Evolutionary conservation across 1,140 invertebrate species (phyloP).

Genomic region (Acromyrmex charruanus): DNA sequence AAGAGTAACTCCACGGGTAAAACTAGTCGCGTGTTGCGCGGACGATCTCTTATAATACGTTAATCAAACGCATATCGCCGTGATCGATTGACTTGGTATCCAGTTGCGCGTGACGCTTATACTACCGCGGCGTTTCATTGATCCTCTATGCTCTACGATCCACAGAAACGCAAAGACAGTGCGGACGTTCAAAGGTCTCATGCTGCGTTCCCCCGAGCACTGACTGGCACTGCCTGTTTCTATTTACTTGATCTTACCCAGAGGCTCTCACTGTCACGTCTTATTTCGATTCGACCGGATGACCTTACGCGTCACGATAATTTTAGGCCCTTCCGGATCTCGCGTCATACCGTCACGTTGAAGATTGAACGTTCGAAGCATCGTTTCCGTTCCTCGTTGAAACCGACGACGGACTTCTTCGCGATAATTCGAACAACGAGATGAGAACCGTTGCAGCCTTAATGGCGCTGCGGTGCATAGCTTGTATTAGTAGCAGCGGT

Average conservation of each 20-base stretch:
- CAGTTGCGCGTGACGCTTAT: slow-evolving; percentile 19
- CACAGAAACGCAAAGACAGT: slow-evolving; percentile 70
- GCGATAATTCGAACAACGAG: not conserved
- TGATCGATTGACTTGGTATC: slow-evolving; percentile 45
- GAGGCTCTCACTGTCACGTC: slow-evolving; percentile 62
- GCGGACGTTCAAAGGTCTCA: slow-evolving; percentile 70
- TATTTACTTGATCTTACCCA: slow-evolving; percentile 76
- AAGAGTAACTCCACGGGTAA: not conserved
- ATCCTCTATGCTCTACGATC: slow-evolving; percentile 69
- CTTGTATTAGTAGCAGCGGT: slow-evolving; percentile 65
- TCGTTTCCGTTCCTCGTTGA: not conserved
- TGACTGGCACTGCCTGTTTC: slow-evolving; percentile 76
- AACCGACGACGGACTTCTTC: not conserved
- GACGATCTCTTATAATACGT: slow-evolving; percentile 10
- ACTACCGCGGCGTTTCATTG: slow-evolving; percentile 36
- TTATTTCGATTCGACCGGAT: not conserved
- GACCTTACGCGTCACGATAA: not conserved
- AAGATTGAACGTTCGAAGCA: not conserved
- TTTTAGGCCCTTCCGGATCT: not conserved
- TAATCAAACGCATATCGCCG: slow-evolving; percentile 24
- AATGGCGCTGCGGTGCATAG: slow-evolving; percentile 60
- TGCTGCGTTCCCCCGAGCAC: slow-evolving; percentile 71
- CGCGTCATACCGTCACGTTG: too few species aligned
- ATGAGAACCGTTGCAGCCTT: slow-evolving; percentile 65
- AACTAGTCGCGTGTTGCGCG: not conserved